These are phyloP conservation scores for Phasianus colchicus DNA, from an alignment of 2,113 vertebrate species.

Conservation along the genomic window DNA sequence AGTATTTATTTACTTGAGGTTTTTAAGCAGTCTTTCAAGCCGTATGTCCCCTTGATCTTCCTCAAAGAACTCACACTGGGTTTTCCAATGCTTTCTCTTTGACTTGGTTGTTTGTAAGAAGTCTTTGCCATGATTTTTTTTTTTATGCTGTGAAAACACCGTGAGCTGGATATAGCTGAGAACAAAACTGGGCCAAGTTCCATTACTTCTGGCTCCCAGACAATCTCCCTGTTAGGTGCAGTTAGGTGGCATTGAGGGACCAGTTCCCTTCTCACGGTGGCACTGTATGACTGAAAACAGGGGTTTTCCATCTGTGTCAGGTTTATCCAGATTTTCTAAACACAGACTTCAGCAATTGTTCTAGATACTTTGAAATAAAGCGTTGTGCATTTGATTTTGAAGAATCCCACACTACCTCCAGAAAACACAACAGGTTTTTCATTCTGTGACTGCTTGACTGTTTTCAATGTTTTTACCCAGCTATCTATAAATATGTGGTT, in stretches of 20 bases:
- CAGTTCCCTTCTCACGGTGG: neutral
- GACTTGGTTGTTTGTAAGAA: neutral
- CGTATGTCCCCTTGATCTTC: neutral
- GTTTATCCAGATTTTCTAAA: conserved; percentile 1
- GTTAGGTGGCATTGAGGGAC: neutral
- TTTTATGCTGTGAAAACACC: neutral
- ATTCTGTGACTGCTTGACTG: neutral
- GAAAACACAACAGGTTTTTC: neutral
- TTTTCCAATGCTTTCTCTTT: neutral
- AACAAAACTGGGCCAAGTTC: neutral
- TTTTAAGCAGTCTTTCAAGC: neutral
- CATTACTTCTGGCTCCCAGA: neutral
- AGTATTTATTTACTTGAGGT: neutral
- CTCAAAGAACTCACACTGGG: neutral
- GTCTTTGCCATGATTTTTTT: neutral
- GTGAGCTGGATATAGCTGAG: neutral
- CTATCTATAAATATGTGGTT: neutral
- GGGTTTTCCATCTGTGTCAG: neutral
- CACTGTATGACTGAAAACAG: neutral
- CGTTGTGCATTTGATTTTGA: neutral
- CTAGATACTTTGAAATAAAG: conserved; percentile 7
- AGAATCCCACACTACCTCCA: neutral
- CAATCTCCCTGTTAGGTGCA: neutral
- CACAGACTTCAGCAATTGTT: neutral
- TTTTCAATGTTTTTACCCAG: neutral